Base-by-base conservation (phyloP, 2,888 invertebrate genomes). In the Melolontha melolontha region DNA sequence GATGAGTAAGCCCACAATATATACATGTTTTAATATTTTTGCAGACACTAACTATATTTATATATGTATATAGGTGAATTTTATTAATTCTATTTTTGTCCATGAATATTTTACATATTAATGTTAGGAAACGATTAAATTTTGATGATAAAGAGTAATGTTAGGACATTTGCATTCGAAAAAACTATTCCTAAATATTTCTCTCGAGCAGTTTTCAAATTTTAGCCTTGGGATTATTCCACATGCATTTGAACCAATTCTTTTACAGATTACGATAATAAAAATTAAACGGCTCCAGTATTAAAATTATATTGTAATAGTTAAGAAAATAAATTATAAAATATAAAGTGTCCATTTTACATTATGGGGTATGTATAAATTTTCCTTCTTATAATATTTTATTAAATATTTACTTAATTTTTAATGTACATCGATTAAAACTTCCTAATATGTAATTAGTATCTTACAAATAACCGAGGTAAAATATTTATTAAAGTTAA, bases 181-280 rank as follows among this genome's bases (percentile, higher is more conserved):
- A 40, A 34, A 16, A 12, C 40, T 22, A 22, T 22, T 22, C 22
- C 22, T 22, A 4, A 22, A 22, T 52, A 12, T 39, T 54, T 12
- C 16, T 6, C 14, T 14, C 2, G 5, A n/a, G 1, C 2, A 34
- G 44, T 59, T 47, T 42, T 47, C 14, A 59, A 59, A 59, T 59
- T 47, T 7, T 16, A 59, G 34, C 59, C 34, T 59, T 29, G 34
- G 29, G 47, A 34, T 14, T 14, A 14, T 34, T 59, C 47, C 47
- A 44, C 27, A 29, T 27, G 12, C 29, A 14, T 2, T 34, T 16
- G 29, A 11, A 44, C 59, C 11, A 27, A 47, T 47, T 47, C 29
- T 34, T 59, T 47, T 47, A 34, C 12, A 40, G n/a, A 10, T 5
- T 8, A 40, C 1, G 2, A 14, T 17, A 2, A 8, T 14, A 11